Base-by-base conservation (phyloP, 2,113 vertebrate species). In the Collichthys lucidus region DNA sequence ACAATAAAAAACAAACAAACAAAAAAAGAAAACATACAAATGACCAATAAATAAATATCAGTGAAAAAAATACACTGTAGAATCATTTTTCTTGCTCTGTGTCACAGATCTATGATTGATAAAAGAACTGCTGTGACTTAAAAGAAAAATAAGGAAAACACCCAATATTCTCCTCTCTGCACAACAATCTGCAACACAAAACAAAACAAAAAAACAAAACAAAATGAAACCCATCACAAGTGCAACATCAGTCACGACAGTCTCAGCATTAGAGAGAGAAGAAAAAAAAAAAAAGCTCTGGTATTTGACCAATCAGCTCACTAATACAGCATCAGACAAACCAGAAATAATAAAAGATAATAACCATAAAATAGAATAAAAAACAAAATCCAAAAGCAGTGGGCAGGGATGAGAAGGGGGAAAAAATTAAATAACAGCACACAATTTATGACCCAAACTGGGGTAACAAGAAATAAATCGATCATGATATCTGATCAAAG, bases 31-130 rank as follows among this genome's bases (percentile, higher is more conserved):
- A 72, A 80, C 56, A 84, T 68, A 90, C 53, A 89, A 90, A 90
- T 75, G 66, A 90, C 74, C 84, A 94, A 94, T 93, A 94, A 93
- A 94, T 94, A 93, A 94, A 93, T 93, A 93, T 84, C 90, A 92
- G 92, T 92, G 92, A 93, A 82, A 89, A 89, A 93, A 93, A 93
- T 91, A 93, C 89, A 93, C 89, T 82, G 87, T 89, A 84, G 83
- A 93, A 90, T 93, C 29, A 86, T 83, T 78, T 69, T 88, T 89
- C 88, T 88, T 79, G 83, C 80, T 86, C 72, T 60, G 84, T 83
- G 91, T 89, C 90, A 91, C 91, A 92, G 86, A 89, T 90, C 75
- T 87, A 82, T 67, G 86, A 94, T 92, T 90, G 88, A 91, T 89
- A 83, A 88, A 92, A 90, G 69, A 88, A 82, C 75, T 64, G 86